Evolutionary conservation across 2,113 vertebrate genomes (phyloP).

Genomic region (Natator depressus): DNA sequence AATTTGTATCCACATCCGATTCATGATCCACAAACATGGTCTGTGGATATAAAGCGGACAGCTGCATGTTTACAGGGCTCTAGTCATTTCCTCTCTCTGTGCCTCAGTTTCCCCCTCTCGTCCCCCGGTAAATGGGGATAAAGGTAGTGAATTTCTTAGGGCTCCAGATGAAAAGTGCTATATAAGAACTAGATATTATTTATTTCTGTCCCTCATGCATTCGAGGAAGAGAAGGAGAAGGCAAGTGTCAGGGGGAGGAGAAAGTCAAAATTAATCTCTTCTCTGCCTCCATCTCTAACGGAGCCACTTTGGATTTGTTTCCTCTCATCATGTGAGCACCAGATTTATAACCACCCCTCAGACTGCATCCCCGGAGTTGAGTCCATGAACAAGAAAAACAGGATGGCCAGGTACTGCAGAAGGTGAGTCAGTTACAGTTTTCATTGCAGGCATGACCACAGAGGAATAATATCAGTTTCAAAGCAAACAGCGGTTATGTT

Average conservation of each 20-base stretch:
- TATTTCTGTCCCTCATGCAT: background rate
- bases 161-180: background rate
- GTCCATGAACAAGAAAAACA: background rate
- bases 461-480: background rate
- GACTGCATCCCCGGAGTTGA: background rate
- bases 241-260: background rate
- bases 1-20: too few relatives aligned
- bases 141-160: background rate
- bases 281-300: background rate
- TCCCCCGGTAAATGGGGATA: background rate
- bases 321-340: background rate
- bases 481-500: background rate
- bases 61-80: too few relatives aligned
- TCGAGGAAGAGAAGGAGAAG: background rate
- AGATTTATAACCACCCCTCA: background rate
- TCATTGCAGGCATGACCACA: background rate
- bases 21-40: too few relatives aligned
- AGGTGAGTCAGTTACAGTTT: background rate
- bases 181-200: background rate
- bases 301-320: background rate
- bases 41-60: too few relatives aligned
- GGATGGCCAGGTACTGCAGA: background rate
- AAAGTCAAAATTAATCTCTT: background rate
- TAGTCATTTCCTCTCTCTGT: background rate
- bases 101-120: background rate